These are phyloP conservation scores for Dasysyrphus albostriatus DNA, from an alignment of 2,888 invertebrate genomes.

Conservation along the genomic window DNA sequence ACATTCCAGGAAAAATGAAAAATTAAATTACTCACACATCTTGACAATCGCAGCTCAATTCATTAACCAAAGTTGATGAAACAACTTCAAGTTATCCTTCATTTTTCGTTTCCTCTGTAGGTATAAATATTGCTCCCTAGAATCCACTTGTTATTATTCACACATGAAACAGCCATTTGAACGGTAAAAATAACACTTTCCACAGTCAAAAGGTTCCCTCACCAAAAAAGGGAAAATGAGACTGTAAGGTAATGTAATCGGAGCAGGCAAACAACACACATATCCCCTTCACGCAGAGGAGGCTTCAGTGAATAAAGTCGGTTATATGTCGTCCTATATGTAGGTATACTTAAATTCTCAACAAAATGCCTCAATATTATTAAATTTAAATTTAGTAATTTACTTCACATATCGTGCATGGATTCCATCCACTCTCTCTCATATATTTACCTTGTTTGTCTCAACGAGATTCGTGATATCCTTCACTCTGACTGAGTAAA, in stretches of 20 bases:
- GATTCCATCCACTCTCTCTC: neutral
- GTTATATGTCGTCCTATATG: neutral
- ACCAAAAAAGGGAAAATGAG: neutral
- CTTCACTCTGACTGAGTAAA: constrained; percentile 56
- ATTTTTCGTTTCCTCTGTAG: constrained; percentile 11
- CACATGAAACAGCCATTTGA: constrained; percentile 67
- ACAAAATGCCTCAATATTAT: constrained; percentile 62
- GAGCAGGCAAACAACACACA: constrained; percentile 9
- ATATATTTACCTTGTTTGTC: constrained; percentile 1
- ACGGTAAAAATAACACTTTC: constrained; percentile 31
- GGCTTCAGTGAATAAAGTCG: neutral
- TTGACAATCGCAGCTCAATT: constrained; percentile 64
- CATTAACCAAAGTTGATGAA: constrained; percentile 60
- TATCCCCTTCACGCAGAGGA: neutral
- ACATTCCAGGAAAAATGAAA: neutral
- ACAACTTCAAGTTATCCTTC: constrained; percentile 53
- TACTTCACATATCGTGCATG: constrained; percentile 62
- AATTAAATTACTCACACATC: neutral
- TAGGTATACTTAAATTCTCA: constrained; percentile 10
- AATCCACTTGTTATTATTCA: constrained; percentile 67
- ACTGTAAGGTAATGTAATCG: constrained; percentile 43
- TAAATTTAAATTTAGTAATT: constrained; percentile 74
- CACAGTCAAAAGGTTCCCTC: constrained; percentile 8
- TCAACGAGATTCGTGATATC: constrained; percentile 50
- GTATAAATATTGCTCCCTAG: constrained; percentile 11